These are phyloP conservation scores for Heterotis niloticus DNA, from an alignment of 2,113 vertebrate genomes.

Conservation along the genomic window DNA sequence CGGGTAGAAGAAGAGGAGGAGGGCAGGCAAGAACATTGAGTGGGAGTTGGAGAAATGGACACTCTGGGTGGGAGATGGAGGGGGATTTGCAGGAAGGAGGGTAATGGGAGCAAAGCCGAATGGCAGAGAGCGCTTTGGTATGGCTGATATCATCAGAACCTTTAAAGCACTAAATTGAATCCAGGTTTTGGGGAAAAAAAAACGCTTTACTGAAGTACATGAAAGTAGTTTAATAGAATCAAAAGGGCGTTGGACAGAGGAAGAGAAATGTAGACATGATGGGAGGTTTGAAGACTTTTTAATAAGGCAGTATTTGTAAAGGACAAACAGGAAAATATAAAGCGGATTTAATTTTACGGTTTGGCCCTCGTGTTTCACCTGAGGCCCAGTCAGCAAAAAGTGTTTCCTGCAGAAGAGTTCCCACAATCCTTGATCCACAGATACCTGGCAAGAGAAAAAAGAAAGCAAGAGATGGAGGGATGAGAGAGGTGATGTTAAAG, in stretches of 20 bases:
- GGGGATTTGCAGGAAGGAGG: background rate
- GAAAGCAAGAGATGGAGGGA: background rate
- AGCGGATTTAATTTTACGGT: background rate
- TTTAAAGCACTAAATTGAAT: background rate
- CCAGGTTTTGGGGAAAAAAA: constrained; percentile 4
- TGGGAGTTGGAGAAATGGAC: background rate
- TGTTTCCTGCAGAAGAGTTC: too few relatives aligned
- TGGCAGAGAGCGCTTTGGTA: background rate
- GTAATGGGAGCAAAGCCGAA: background rate
- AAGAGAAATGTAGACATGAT: constrained; percentile 13
- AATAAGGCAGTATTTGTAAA: background rate
- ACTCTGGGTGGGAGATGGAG: background rate
- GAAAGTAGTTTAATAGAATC: constrained; percentile 3
- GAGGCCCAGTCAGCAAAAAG: background rate
- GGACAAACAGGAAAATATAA: background rate
- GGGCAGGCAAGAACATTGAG: background rate
- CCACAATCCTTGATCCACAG: too few relatives aligned
- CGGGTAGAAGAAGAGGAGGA: background rate
- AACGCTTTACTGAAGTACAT: background rate
- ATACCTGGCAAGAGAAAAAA: background rate
- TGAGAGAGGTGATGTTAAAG: background rate
- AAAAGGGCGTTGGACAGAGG: background rate
- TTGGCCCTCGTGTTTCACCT: background rate
- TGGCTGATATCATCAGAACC: too few relatives aligned
- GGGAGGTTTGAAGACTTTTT: constrained; percentile 18